Evolutionary conservation across 1,140 invertebrate genomes (phyloP).

Genomic region (Bombus balteatus): DNA sequence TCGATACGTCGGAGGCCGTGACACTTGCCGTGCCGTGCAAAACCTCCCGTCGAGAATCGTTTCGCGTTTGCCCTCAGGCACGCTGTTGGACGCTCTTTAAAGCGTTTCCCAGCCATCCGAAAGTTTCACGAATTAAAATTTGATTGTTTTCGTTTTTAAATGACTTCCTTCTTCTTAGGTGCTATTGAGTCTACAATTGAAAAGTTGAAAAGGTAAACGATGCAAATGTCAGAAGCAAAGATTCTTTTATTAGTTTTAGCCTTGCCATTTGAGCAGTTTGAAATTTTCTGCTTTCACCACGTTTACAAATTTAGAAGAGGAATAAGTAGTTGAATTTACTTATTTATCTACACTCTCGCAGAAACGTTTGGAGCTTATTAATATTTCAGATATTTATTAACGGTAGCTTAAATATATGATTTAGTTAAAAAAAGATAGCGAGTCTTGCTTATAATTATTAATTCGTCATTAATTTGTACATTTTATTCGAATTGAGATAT

Average conservation of each 20-base stretch:
- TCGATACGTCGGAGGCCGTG: constrained; percentile 64
- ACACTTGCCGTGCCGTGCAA: constrained; percentile 39
- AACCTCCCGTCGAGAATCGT: constrained; percentile 20
- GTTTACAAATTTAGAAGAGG: too few species aligned
- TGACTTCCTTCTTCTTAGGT: neutral
- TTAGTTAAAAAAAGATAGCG: too few species aligned
- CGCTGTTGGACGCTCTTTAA: neutral
- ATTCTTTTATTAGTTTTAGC: neutral
- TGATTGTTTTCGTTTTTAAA: neutral
- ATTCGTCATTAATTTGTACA: too few species aligned
- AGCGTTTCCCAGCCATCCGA: neutral
- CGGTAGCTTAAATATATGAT: too few species aligned
- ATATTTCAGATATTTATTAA: too few species aligned
- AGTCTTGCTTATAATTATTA: too few species aligned
- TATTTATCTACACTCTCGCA: neutral
- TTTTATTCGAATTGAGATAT: too few species aligned
- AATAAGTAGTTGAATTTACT: neutral
- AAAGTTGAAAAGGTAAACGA: neutral
- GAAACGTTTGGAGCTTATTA: too few species aligned
- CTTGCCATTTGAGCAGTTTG: neutral
- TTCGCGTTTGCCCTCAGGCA: neutral
- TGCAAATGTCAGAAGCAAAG: neutral
- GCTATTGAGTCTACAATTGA: neutral
- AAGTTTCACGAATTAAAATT: neutral
- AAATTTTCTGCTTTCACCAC: neutral